These are phyloP conservation scores for Cyrtorhinus lividipennis DNA, from an alignment of 1,140 invertebrate species.

Conservation along the genomic window DNA sequence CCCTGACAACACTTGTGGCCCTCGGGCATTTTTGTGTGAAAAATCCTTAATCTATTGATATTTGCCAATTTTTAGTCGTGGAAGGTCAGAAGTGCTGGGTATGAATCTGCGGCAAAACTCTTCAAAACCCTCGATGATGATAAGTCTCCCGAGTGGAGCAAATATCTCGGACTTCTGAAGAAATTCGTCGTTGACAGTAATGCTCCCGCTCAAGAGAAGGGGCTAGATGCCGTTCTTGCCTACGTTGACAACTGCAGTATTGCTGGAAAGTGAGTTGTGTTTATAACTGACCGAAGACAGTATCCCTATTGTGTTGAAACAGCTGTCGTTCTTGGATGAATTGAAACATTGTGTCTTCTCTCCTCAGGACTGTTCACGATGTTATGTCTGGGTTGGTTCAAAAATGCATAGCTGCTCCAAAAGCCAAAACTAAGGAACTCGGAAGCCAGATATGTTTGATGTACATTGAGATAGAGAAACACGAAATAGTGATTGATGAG, in stretches of 20 bases:
- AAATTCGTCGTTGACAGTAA: constrained; percentile 93
- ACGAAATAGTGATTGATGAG: constrained; percentile 80
- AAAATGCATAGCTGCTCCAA: constrained; percentile 84
- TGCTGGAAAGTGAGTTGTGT: constrained; percentile 60
- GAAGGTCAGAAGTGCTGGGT: constrained; percentile 86
- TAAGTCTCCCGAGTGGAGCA: constrained; percentile 84
- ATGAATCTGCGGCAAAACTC: constrained; percentile 80
- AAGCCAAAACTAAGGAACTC: constrained; percentile 81
- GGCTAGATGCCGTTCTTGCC: constrained; percentile 74
- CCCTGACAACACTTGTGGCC: neutral
- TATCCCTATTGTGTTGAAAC: neutral
- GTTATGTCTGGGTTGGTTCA: constrained; percentile 76
- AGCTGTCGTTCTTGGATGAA: neutral
- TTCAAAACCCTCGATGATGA: constrained; percentile 78
- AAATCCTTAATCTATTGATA: constrained; percentile 16
- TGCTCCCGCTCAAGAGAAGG: constrained; percentile 91
- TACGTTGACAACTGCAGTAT: constrained; percentile 78
- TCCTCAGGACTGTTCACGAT: constrained; percentile 67
- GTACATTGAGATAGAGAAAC: constrained; percentile 93
- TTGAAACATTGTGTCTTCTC: constrained; percentile 19
- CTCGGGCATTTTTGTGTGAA: neutral
- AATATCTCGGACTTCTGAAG: constrained; percentile 80
- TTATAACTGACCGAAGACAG: too few relatives aligned
- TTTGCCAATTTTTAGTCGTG: constrained; percentile 43
- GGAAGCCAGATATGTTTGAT: constrained; percentile 77